Evolutionary conservation across 2,888 invertebrate species (phyloP).

Genomic region (Hybos culiciformis): DNA sequence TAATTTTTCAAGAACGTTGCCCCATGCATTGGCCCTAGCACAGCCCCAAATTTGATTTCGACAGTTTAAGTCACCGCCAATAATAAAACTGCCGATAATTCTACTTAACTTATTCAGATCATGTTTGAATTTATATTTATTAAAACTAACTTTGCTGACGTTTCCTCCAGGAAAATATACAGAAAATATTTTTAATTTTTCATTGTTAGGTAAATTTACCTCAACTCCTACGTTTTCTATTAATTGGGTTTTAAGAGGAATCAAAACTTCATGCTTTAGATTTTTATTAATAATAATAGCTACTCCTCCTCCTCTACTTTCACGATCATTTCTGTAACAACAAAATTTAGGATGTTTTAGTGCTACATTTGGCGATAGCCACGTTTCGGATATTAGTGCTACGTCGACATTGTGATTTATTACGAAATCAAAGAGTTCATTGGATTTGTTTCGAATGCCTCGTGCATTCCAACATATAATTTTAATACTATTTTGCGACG

Average conservation of each 20-base stretch:
- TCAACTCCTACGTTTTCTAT: slow-evolving; percentile 1
- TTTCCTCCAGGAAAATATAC: slow-evolving; percentile 7
- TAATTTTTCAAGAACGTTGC: no score
- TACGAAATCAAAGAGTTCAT: slow-evolving; percentile 3
- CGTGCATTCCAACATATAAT: no score
- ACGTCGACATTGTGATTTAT: slow-evolving; percentile 4
- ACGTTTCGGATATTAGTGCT: slow-evolving; percentile 2
- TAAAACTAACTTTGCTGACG: not conserved
- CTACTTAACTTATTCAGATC: slow-evolving; percentile 1
- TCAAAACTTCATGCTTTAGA: not conserved
- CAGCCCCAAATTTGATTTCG: slow-evolving; percentile 3
- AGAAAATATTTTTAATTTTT: not conserved
- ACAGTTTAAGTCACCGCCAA: slow-evolving; percentile 5
- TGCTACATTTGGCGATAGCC: not conserved
- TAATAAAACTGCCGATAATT: not conserved
- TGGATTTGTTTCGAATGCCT: slow-evolving; percentile 1
- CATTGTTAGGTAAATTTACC: not conserved
- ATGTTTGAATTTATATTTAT: not conserved
- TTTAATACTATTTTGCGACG: no score
- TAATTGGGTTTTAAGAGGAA: not conserved
- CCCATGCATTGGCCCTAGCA: slow-evolving; percentile 2
- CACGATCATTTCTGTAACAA: no score
- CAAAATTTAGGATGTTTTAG: not conserved
- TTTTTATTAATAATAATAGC: no score
- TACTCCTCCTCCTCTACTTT: no score